A percentile compares a stretch with the other conserved stretches of the same genome.
Evolutionary conservation across 2,113 vertebrate species (phyloP).

Genomic region (Sardina pilchardus): DNA sequence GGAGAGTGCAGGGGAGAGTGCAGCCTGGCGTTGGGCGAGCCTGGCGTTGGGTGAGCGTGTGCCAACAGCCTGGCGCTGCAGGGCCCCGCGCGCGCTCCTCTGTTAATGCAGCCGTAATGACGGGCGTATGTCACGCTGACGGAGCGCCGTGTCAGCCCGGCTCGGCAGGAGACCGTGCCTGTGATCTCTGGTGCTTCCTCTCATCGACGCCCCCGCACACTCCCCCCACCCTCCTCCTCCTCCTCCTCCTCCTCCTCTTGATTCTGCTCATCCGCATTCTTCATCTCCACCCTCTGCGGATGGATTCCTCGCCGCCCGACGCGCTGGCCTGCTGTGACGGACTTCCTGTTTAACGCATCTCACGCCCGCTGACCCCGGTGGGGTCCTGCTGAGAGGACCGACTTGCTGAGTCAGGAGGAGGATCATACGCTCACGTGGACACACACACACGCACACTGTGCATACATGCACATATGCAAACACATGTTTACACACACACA

Average conservation of each 20-base stretch:
- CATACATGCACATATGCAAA: not conserved
- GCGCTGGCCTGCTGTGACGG: not conserved
- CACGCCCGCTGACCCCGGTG: not conserved
- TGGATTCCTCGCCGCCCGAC: not conserved
- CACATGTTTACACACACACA: not conserved
- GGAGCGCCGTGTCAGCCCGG: not conserved
- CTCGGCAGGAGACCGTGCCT: not conserved
- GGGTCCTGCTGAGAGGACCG: not conserved
- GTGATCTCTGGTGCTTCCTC: not conserved
- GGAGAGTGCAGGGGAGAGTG: too few relatives aligned
- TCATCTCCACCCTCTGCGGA: not conserved
- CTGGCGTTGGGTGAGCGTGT: not conserved
- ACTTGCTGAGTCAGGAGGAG: slow-evolving; percentile 1
- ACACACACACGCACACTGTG: slow-evolving; percentile 27
- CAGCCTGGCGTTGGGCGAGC: too few relatives aligned
- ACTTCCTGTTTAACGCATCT: not conserved
- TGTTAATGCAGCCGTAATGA: not conserved
- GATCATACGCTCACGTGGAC: not conserved
- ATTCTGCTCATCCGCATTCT: not conserved
- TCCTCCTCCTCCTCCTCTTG: not conserved
- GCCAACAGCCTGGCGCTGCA: not conserved
- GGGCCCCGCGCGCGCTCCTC: not conserved
- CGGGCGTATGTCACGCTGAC: not conserved
- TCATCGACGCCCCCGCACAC: not conserved
- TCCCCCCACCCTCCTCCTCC: not conserved